phyloP scores from a whole-genome alignment of 2,888 invertebrate genomes.

The Machimus rusticus region DNA sequence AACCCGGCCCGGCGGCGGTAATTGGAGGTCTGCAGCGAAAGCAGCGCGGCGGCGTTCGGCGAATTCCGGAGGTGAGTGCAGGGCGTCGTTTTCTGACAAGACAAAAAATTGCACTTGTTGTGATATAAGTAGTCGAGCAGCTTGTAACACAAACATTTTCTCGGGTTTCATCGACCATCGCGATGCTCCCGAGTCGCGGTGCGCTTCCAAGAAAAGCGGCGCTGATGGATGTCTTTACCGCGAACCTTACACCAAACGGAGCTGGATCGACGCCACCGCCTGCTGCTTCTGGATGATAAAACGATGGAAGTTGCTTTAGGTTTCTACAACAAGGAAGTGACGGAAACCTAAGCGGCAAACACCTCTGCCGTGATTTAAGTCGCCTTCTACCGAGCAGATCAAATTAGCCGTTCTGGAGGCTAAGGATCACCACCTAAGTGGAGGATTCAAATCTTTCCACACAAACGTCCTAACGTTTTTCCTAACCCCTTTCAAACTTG shows the following conservation, averaged over 20 bases:
- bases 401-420: not conserved
- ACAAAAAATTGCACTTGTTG: slow-evolving; percentile 30
- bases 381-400: not conserved
- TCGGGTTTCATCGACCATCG: slow-evolving; percentile 4
- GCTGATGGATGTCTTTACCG: slow-evolving; percentile 12
- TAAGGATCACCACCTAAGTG: not conserved
- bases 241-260: not conserved
- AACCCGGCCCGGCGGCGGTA: not conserved
- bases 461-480: not conserved
- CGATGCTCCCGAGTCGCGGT: not conserved
- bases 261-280: not conserved
- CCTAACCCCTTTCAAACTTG: too few relatives aligned
- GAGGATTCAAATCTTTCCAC: not conserved
- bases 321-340: slow-evolving; percentile 19
- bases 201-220: slow-evolving; percentile 19
- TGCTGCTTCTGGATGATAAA: not conserved
- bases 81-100: slow-evolving; percentile 15
- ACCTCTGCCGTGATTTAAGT: not conserved
- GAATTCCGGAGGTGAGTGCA: slow-evolving; percentile 42
- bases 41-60: slow-evolving; percentile 40
- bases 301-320: not conserved
- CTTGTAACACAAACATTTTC: slow-evolving; percentile 24
- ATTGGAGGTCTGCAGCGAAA: slow-evolving; percentile 33
- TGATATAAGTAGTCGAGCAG: slow-evolving; percentile 25
- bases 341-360: not conserved